phyloP scores from a whole-genome alignment of 2,797 vertebrate species.

The Chrysocyon brachyurus region DNA sequence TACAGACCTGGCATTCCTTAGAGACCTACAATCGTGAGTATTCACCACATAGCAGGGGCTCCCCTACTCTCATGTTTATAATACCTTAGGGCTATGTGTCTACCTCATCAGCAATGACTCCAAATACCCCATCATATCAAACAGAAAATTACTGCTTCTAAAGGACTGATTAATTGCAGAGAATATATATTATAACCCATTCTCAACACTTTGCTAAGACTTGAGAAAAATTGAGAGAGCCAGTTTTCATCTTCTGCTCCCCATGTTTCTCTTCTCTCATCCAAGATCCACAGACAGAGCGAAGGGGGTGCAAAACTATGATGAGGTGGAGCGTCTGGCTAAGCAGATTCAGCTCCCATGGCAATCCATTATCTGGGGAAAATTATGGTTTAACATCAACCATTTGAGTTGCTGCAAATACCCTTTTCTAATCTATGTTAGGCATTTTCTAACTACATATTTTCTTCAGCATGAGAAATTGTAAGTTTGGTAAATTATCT shows the following conservation, averaged over 20 bases:
- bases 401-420: slow-evolving; percentile 1
- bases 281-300: background rate
- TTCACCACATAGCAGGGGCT: too few relatives aligned
- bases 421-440: slow-evolving; percentile 57
- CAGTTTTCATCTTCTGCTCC: background rate
- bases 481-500: slow-evolving; percentile 61
- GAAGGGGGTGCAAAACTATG: background rate
- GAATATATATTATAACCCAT: background rate
- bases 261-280: background rate
- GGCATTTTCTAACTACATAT: slow-evolving; percentile 61
- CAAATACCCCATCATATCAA: background rate
- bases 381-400: slow-evolving; percentile 51
- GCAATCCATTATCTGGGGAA: slow-evolving; percentile 45
- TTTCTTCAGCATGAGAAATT: slow-evolving; percentile 75
- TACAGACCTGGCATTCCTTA: background rate
- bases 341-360: background rate
- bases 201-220: slow-evolving; percentile 24
- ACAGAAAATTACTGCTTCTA: background rate
- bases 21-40: background rate
- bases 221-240: background rate
- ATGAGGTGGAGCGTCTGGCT: background rate
- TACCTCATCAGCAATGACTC: background rate
- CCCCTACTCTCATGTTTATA: background rate
- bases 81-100: too few relatives aligned
- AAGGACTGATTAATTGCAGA: background rate